Percentiles rank a stretch among this genome's conserved stretches.
Conservation (phyloP, 2,113 vertebrate genomes). For the Noctilio leporinus region DNA sequence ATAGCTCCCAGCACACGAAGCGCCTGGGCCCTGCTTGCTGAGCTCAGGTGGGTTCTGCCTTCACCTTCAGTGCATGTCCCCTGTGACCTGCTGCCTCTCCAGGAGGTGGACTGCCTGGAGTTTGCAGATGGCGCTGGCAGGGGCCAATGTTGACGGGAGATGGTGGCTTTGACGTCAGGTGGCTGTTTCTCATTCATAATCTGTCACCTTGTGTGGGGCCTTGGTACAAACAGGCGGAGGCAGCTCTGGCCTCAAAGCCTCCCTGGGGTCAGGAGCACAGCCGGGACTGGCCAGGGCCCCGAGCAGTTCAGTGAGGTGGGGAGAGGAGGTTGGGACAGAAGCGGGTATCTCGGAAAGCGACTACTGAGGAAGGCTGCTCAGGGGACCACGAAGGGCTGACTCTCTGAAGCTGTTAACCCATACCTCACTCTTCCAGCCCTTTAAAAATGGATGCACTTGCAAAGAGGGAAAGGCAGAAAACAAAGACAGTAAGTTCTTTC, state of each 20-base stretch:
- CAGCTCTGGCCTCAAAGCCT: slow-evolving; percentile 15
- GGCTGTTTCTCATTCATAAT: slow-evolving; percentile 1
- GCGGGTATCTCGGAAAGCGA: rapidly evolving
- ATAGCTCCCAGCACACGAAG: background rate
- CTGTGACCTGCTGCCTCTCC: background rate
- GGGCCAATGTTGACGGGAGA: background rate
- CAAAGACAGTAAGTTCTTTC: background rate
- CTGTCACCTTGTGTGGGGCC: background rate
- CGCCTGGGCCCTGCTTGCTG: background rate
- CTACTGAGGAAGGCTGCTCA: background rate
- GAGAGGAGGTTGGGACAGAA: background rate
- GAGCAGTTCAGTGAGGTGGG: background rate
- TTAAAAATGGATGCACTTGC: background rate
- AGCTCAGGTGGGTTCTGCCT: background rate
- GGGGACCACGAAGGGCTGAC: background rate
- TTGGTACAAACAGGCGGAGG: background rate
- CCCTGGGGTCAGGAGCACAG: slow-evolving; percentile 6
- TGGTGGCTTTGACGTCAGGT: background rate
- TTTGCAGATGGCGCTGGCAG: background rate
- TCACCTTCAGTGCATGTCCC: background rate
- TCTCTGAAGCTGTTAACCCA: background rate
- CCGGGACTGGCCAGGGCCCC: background rate
- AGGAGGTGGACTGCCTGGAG: background rate
- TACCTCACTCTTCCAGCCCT: rapidly evolving
- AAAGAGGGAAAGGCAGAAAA: background rate